Evolutionary conservation across 2,797 vertebrate genomes (phyloP).

Genomic region (Linurgus olivaceus): DNA sequence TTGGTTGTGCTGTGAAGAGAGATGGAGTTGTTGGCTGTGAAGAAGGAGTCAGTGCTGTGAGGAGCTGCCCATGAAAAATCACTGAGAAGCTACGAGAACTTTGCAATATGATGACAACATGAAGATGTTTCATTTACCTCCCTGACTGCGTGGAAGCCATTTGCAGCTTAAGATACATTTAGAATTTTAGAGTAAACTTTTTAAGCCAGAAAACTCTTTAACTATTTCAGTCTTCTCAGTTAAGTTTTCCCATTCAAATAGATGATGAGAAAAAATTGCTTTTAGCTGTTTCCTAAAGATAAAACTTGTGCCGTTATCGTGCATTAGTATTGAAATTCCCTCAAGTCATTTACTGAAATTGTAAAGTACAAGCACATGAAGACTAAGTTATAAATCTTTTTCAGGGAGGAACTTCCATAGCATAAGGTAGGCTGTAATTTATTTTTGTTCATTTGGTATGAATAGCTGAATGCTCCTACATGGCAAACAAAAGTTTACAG

Average conservation of each 20-base stretch:
- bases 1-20: too few species aligned
- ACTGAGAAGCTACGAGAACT: too few species aligned
- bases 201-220: background rate
- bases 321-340: conserved; percentile 11
- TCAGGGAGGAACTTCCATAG: background rate
- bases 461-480: background rate
- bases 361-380: background rate
- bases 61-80: too few species aligned
- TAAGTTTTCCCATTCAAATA: background rate
- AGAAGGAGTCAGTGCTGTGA: too few species aligned
- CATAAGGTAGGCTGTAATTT: background rate
- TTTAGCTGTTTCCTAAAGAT: conserved; percentile 8
- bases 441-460: background rate
- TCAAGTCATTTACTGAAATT: conserved; percentile 9
- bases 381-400: background rate
- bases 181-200: background rate
- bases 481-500: background rate
- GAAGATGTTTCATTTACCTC: background rate
- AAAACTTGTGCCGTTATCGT: background rate
- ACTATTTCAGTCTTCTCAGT: background rate
- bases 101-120: too few species aligned
- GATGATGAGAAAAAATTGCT: background rate
- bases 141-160: background rate
- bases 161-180: background rate
- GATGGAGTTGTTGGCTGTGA: too few species aligned